Evolutionary conservation across 2,888 invertebrate species (phyloP).

Genomic region (Neoaliturus tenellus): DNA sequence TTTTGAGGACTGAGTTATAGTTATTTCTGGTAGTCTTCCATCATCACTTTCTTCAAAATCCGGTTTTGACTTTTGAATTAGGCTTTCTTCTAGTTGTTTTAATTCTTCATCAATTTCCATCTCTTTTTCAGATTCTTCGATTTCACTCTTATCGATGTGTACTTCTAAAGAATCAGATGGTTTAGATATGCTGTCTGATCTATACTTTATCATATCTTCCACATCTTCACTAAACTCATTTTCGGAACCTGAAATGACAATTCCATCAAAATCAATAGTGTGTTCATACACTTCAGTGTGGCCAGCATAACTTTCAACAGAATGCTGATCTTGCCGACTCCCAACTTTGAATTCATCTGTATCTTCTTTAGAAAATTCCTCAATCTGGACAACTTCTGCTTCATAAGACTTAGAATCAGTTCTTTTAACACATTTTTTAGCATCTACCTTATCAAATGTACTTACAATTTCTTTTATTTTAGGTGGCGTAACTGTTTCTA

Average conservation of each 20-base stretch:
- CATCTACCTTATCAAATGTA: constrained; percentile 56
- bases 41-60: constrained; percentile 64
- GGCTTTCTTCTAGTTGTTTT: constrained; percentile 66
- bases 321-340: background rate
- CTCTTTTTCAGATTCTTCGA: constrained; percentile 74
- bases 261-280: background rate
- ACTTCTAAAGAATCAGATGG: constrained; percentile 74
- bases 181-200: constrained; percentile 70
- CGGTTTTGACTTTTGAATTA: constrained; percentile 70
- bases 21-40: constrained; percentile 71
- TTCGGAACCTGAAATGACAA: constrained; percentile 1
- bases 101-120: constrained; percentile 72
- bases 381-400: constrained; percentile 53
- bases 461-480: constrained; percentile 45
- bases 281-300: background rate
- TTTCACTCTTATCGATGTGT: constrained; percentile 75
- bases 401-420: constrained; percentile 59
- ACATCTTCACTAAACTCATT: constrained; percentile 33
- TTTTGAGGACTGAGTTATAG: constrained; percentile 72
- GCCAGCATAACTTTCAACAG: background rate
- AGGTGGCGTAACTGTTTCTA: constrained; percentile 1
- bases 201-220: constrained; percentile 67
- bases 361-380: constrained; percentile 8
- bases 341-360: constrained; percentile 31
- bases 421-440: constrained; percentile 59